Evolutionary conservation across 2,113 vertebrate genomes (phyloP).

Genomic region (Hippocampus mohnikei): DNA sequence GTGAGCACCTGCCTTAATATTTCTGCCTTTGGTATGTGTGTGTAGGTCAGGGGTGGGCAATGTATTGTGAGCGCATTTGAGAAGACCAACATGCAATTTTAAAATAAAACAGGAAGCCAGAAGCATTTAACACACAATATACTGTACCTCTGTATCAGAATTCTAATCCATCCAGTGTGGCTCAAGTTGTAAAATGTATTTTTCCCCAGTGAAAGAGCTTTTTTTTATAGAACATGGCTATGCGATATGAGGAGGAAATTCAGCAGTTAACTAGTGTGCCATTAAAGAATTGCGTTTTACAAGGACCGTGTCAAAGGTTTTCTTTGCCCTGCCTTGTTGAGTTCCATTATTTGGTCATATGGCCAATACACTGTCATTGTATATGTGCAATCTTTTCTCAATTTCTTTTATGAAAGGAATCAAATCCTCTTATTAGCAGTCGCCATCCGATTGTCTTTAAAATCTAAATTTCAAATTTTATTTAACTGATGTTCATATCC

Average conservation of each 20-base stretch:
- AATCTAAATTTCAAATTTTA: too few relatives aligned
- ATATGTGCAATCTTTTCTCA: too few relatives aligned
- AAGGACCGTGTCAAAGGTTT: conserved; percentile 54
- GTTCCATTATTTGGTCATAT: neutral
- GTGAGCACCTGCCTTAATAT: conserved; percentile 74
- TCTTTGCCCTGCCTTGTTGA: conserved; percentile 54
- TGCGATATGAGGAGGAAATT: conserved; percentile 37
- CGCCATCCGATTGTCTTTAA: too few relatives aligned
- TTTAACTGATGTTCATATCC: too few relatives aligned
- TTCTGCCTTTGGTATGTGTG: conserved; percentile 59
- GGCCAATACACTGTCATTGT: neutral
- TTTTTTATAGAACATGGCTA: conserved; percentile 39
- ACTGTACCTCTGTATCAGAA: neutral
- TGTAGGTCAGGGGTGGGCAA: conserved; percentile 36
- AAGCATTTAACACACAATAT: neutral
- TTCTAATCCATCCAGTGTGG: neutral
- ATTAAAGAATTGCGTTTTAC: conserved; percentile 51
- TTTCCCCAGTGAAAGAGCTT: conserved; percentile 63
- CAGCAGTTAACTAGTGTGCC: conserved; percentile 47
- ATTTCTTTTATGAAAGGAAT: too few relatives aligned
- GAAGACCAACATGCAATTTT: neutral
- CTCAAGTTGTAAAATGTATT: neutral
- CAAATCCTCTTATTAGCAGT: too few relatives aligned
- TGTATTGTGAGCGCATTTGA: neutral
- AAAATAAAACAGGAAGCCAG: neutral